Conservation (phyloP, 2,797 vertebrate species). For the Tamandua tetradactyla region DNA sequence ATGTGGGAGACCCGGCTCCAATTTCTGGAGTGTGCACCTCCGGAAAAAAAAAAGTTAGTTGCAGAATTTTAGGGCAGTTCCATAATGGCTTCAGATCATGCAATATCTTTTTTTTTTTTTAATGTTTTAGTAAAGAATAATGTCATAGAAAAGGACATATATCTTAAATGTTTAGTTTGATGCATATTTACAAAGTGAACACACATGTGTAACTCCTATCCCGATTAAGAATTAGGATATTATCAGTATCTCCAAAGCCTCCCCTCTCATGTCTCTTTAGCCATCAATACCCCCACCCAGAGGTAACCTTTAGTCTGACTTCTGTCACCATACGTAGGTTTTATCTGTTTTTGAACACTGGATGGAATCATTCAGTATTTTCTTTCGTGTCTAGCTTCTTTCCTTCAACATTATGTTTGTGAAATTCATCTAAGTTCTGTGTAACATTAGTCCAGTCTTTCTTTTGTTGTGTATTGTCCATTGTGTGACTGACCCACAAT, state of each 20-base stretch:
- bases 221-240: constrained; percentile 21
- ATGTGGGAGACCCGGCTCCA: too few species aligned
- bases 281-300: not conserved
- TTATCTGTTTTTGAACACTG: constrained; percentile 6
- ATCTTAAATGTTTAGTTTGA: constrained; percentile 38
- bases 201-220: not conserved
- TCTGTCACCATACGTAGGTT: not conserved
- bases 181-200: constrained; percentile 8
- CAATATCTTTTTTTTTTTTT: constrained; percentile 16
- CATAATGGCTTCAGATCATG: not conserved
- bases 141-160: not conserved
- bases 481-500: not conserved
- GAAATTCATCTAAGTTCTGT: not conserved
- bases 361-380: constrained; percentile 30
- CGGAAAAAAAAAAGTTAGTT: too few species aligned
- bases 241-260: not conserved
- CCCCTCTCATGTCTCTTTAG: not conserved
- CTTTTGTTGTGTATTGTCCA: not conserved
- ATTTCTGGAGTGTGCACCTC: too few species aligned
- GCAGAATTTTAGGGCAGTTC: not conserved
- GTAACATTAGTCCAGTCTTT: constrained; percentile 11
- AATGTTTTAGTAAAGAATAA: constrained; percentile 17
- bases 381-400: not conserved
- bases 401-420: too few species aligned
- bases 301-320: not conserved